Percentiles rank a stretch among this genome's conserved stretches.
Evolutionary conservation across 2,797 vertebrate species (phyloP).

Genomic region (Phyllotis vaccarum): DNA sequence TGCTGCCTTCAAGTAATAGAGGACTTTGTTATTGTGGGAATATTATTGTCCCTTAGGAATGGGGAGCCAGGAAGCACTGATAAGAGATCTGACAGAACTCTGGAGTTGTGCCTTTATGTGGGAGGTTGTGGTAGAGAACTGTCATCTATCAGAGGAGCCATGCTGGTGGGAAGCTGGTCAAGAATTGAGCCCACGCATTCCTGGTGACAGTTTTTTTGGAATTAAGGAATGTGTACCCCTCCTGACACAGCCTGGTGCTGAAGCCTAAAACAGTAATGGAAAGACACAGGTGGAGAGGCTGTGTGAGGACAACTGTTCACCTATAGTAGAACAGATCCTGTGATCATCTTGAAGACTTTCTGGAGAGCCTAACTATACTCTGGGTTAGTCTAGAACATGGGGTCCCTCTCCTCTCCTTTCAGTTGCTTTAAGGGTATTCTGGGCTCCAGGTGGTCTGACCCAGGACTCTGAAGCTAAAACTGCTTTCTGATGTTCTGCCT

Average conservation of each 20-base stretch:
- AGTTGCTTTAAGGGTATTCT: background rate
- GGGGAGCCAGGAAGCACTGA: background rate
- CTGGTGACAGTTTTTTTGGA: background rate
- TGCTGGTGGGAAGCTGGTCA: background rate
- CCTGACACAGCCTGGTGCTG: background rate
- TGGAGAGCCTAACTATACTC: too few relatives aligned
- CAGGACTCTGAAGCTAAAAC: background rate
- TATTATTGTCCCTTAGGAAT: background rate
- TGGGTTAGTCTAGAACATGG: background rate
- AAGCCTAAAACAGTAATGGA: background rate
- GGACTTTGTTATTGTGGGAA: background rate
- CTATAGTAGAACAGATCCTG: background rate
- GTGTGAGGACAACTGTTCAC: rapidly evolving
- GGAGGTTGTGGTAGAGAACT: background rate
- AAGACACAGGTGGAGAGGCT: background rate
- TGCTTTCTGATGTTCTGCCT: background rate
- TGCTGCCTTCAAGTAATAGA: background rate
- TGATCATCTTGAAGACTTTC: background rate
- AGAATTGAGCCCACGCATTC: background rate
- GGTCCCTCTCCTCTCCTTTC: too few relatives aligned
- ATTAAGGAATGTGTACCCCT: background rate
- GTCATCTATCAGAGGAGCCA: too few relatives aligned
- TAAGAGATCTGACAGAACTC: too few relatives aligned
- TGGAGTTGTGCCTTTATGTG: background rate
- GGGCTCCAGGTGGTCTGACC: background rate